Percentiles rank a stretch among this genome's conserved stretches.
Evolutionary conservation across 2,888 invertebrate species (phyloP).

Genomic region (Arctia plantaginis): DNA sequence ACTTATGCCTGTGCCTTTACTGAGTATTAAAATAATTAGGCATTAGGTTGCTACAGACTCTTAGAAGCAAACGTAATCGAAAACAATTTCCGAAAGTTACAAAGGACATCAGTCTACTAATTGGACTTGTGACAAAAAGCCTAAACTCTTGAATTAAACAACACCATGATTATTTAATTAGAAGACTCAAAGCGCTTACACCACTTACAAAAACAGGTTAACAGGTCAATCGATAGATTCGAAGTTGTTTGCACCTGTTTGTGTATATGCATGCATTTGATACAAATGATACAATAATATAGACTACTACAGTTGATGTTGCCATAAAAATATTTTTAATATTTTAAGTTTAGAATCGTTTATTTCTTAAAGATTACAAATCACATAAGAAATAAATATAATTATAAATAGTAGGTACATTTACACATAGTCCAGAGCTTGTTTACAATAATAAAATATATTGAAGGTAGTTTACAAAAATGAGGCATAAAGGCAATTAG

Average conservation of each 20-base stretch:
- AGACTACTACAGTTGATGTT: background rate
- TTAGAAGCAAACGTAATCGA: background rate
- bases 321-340: background rate
- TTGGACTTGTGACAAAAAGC: constrained; percentile 23
- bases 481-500: too few relatives aligned
- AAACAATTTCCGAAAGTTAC: background rate
- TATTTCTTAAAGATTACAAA: too few relatives aligned
- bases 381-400: too few relatives aligned
- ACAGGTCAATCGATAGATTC: constrained; percentile 56
- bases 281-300: background rate
- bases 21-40: background rate
- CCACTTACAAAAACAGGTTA: constrained; percentile 52
- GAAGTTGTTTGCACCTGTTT: constrained; percentile 34
- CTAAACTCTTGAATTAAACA: constrained; percentile 28
- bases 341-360: too few relatives aligned
- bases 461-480: too few relatives aligned
- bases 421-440: too few relatives aligned
- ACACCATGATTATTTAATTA: constrained; percentile 45
- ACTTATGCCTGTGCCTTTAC: background rate
- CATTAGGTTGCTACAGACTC: background rate
- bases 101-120: background rate
- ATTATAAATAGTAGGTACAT: too few relatives aligned
- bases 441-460: too few relatives aligned
- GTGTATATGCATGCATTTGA: constrained; percentile 30
- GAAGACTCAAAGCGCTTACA: constrained; percentile 32